phyloP scores from a whole-genome alignment of 1,140 invertebrate genomes.

The Bombus waltoni region DNA sequence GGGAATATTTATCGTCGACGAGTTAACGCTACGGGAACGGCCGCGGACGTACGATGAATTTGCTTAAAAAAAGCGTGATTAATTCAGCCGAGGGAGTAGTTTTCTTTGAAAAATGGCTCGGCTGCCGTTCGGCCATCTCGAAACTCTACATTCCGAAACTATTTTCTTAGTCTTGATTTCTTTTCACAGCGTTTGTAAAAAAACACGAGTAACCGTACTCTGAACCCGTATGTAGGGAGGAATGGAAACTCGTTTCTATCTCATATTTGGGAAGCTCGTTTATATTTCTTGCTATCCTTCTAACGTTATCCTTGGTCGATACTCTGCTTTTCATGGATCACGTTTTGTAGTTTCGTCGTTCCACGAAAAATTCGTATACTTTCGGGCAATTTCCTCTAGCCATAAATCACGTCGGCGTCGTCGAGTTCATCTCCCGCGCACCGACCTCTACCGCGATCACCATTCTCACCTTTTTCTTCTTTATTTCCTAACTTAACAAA shows the following conservation, averaged over 20 bases:
- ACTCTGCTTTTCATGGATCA: conserved; percentile 59
- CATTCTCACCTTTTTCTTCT: conserved; percentile 47
- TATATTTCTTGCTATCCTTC: conserved; percentile 54
- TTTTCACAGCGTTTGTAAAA: background rate
- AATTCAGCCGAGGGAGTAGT: conserved; percentile 55
- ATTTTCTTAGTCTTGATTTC: conserved; percentile 19
- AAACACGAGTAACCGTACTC: background rate
- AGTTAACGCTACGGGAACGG: conserved; percentile 33
- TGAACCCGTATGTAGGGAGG: background rate
- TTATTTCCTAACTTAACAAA: background rate
- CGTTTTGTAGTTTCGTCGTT: conserved; percentile 61
- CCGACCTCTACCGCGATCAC: conserved; percentile 53
- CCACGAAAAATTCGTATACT: conserved; percentile 67
- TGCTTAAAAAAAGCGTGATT: conserved; percentile 56
- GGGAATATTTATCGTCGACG: conserved; percentile 8
- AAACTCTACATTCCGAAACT: background rate
- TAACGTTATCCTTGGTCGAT: conserved; percentile 63
- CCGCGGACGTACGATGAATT: conserved; percentile 31
- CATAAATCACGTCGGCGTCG: conserved; percentile 68
- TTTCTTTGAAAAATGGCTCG: conserved; percentile 56
- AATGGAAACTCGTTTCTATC: conserved; percentile 28
- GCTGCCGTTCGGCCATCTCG: conserved; percentile 32
- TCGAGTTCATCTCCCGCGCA: conserved; percentile 58
- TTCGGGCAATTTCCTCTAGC: conserved; percentile 68
- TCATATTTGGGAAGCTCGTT: conserved; percentile 11